Evolutionary conservation across 2,888 invertebrate species (phyloP), one percentile per base, ranked within the genome.

Genomic region (Cryptocheilus praepositus): DNA sequence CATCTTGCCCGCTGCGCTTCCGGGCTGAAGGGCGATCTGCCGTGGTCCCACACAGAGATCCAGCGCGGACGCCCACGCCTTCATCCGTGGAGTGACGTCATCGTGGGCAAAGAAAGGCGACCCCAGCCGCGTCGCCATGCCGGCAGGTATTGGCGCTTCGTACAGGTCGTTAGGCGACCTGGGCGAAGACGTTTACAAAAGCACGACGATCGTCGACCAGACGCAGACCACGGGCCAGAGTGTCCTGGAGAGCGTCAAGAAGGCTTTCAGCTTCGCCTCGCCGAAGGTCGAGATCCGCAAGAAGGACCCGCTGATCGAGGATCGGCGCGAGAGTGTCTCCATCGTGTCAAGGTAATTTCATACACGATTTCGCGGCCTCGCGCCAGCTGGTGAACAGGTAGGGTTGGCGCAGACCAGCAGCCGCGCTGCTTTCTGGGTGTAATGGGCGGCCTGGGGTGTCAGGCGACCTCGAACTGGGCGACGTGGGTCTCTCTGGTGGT

Each of bases 71-170:
- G 62, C 21, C 61, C 46, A 49, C 49, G 46, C 45, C 52, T 19
- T 58, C 64, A 21, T 58, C 52, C 21, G 49, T 44, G 54, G 58
- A 57, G 58, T 51, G 57, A 56, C 28, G 54, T 67, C 79, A 65
- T 75, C 75, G 70, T 73, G 74, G 74, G 71, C 73, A 58, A 71
- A 59, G 22, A 61, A 71, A 56, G 60, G 70, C 63, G 16, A 44
- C 36, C 51, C 54, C 53, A 52, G 55, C 49, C 53, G 67, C 74
- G 25, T n/a, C 53, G 90, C 89, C 89, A 93, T 93, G 93, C 91
- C 92, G 88, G 91, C 91, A 83, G 90, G 91, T 87, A 91, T 92
- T 89, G 91, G 91, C 88, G 92, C 92, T 89, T 92, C 92, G 86
- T 93, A 93, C 90, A 91, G 91, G 82, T 91, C 91, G 83, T 89